A percentile compares a stretch with the other conserved stretches of the same genome.
These are phyloP conservation scores for Chloroceryle inda DNA, from an alignment of 2,797 vertebrate genomes.

Conservation along the genomic window DNA sequence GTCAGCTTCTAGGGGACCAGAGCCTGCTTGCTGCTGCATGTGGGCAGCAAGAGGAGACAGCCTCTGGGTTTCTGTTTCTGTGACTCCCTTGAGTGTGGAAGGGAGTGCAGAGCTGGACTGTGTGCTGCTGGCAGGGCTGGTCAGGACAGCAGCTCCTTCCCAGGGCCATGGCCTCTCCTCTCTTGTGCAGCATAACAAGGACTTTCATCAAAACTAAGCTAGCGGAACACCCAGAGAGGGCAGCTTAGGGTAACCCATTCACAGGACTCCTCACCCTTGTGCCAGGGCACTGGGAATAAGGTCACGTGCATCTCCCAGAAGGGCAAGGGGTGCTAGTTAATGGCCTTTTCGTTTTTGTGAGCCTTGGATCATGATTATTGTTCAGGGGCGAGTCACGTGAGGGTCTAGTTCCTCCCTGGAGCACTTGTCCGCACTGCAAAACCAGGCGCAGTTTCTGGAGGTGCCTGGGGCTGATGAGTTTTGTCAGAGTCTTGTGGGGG, in stretches of 20 bases:
- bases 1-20: neutral
- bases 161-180: neutral
- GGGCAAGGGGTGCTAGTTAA: neutral
- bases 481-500: neutral
- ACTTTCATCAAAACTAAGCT: neutral
- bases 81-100: neutral
- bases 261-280: neutral
- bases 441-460: neutral
- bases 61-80: neutral
- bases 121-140: neutral
- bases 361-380: slow-evolving; percentile 11
- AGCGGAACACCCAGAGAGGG: neutral
- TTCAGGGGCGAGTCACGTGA: neutral
- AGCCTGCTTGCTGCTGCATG: neutral
- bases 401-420: neutral
- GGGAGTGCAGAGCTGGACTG: neutral
- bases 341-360: neutral
- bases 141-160: neutral
- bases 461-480: neutral
- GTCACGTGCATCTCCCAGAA: neutral
- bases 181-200: neutral
- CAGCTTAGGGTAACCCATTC: neutral
- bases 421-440: neutral
- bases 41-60: neutral
- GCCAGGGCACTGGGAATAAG: neutral